phyloP scores from a whole-genome alignment of 2,888 invertebrate genomes.

The Caenorhabditis sinica region DNA sequence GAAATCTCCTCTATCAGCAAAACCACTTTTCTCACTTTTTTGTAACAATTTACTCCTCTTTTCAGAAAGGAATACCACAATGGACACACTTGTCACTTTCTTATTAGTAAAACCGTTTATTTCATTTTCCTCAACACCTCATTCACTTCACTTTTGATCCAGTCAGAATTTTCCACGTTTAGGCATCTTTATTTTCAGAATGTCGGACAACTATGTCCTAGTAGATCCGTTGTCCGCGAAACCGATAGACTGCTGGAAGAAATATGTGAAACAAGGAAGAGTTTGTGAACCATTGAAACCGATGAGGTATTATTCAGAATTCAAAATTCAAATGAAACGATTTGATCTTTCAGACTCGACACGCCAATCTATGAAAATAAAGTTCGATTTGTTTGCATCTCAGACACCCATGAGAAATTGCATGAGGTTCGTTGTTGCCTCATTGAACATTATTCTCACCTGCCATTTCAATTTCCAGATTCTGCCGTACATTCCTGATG shows the following conservation, averaged over 20 bases:
- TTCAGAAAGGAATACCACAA: constrained; percentile 35
- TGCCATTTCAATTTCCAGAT: constrained; percentile 51
- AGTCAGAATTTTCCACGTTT: not conserved
- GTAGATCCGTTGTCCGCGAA: constrained; percentile 81
- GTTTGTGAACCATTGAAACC: constrained; percentile 81
- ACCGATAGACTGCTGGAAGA: constrained; percentile 83
- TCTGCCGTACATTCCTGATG: constrained; percentile 74
- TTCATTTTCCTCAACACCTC: not conserved
- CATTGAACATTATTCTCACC: constrained; percentile 26
- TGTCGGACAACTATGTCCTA: constrained; percentile 76
- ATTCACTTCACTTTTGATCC: constrained; percentile 4
- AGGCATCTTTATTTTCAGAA: constrained; percentile 27
- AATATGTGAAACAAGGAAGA: constrained; percentile 81
- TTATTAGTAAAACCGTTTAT: constrained; percentile 46
- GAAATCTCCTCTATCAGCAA: not conserved
- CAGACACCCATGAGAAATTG: constrained; percentile 82
- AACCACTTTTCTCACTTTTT: constrained; percentile 24
- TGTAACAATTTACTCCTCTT: constrained; percentile 40
- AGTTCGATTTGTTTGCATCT: constrained; percentile 80
- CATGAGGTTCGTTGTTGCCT: constrained; percentile 66
- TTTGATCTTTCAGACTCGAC: constrained; percentile 75
- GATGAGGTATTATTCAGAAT: constrained; percentile 70
- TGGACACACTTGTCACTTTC: constrained; percentile 51
- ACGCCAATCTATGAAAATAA: constrained; percentile 77
- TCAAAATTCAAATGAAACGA: not conserved